Evolutionary conservation across 2,888 invertebrate genomes (phyloP), one percentile per base, ranked within the genome.

Genomic region (Tenthredo scrophulariae): DNA sequence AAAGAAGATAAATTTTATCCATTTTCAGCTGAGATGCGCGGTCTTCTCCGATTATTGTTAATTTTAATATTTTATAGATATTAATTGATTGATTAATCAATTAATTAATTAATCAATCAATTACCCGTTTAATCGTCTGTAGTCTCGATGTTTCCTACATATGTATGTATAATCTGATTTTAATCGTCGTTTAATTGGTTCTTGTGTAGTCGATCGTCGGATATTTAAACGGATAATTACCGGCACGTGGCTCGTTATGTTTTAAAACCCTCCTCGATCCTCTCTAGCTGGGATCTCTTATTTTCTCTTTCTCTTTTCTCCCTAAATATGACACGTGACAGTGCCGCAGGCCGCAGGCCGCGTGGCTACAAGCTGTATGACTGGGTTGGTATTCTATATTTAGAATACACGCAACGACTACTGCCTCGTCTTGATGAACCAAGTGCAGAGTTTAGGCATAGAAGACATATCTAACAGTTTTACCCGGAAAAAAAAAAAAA

Each of bases 281-380:
- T 26, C 62, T 67, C 15, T 67, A 67, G 33, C 67, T 67, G 67
- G 15, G 18, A 67, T 67, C 33, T 77, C n/a, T 29, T 15, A 18
- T 18, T 29, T 77, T 74, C 26, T 43, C 29, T 40, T 40, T 74
- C 74, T 77, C 26, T 33, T 33, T 50, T 50, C 50, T 77, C 22
- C 77, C 77, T 77, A 77, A 77, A 77, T 77, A 77, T 77, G 77
- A 77, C 77, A 77, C 74, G 74, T 54, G 54, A 50, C 77, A 77
- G 46, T n/a, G 50, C 46, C 50, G 50, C 46, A 75, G 46, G 75
- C 50, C 77, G 29, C 50, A 22, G 77, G 50, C 54, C 46, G 33
- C n/a, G 15, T 40, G 72, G 43, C 72, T 26, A 26, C 67, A 26
- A 67, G 29, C 15, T 74, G 72, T 43, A 13, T 72, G 43, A 18